Evolutionary conservation across 2,888 invertebrate species (phyloP), one percentile per base, ranked within the genome.

Genomic region (Apodemia mormo): DNA sequence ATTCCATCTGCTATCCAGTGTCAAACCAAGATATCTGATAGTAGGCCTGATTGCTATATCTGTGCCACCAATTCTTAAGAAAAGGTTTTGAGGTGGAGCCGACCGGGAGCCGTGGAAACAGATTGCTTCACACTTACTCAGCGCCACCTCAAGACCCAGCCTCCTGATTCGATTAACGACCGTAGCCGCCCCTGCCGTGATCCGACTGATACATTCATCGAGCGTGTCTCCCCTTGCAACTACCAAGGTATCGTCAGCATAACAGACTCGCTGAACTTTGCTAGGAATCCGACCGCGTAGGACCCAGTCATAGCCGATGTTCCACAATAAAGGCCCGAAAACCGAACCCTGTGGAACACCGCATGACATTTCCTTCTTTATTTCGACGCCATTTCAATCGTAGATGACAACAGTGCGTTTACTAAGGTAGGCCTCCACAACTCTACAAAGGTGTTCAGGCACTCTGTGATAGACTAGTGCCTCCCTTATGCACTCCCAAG

Each of bases 161-260:
- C 22, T 7, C 2, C 52, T 49, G 3, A 71, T 66, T 22, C 66
- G 61, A 30, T 33, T 33, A 1, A 71, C 22, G 37, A 58, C n/a
- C 7, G 68, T 58, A 7, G 65, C 37, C 0, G 61, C 49, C 1
- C 66, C 72, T 0, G 65, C 73, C 0, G 72, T 68, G 9, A 72
- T 74, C 7, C 67, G 54, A 0, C n/a, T 29, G 2, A 67, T 54
- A 1, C 72, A 73, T n/a, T 70, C 68, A 9, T 29, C 29, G 61
- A 6, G 58, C 61, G 61, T 8, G n/a, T 56, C 1, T n/a, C 14
- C 5, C 58, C 43, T 33, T 22, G 33, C 54, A 40, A 12, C 66
- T 14, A 49, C 33, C 45, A 33, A 8, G 68, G 66, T 5, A 43
- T 33, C 1, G 65, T 54, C 2, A 66, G 71, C 1, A 58, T 73